Evolutionary conservation across 2,888 invertebrate genomes (phyloP).

Genomic region (Heliconius aoede): DNA sequence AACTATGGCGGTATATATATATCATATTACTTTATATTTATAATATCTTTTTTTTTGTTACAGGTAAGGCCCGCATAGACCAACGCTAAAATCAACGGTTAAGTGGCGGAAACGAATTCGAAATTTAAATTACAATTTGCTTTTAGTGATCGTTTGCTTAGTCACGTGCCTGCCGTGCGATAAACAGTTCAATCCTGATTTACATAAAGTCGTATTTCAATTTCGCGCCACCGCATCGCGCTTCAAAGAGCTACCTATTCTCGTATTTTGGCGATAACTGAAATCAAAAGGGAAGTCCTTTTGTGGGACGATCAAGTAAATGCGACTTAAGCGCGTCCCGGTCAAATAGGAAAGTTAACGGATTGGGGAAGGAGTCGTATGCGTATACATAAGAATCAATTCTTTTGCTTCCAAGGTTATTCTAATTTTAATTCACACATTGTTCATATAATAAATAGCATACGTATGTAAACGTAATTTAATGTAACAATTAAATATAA

Average conservation of each 20-base stretch:
- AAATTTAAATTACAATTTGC: constrained; percentile 66
- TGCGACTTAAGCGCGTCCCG: constrained; percentile 1
- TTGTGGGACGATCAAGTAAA: constrained; percentile 19
- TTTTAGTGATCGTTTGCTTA: constrained; percentile 66
- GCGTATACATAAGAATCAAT: not conserved
- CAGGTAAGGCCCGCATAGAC: constrained; percentile 66
- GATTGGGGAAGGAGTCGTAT: constrained; percentile 6
- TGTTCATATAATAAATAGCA: not conserved
- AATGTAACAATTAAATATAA: constrained; percentile 37
- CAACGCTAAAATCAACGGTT: constrained; percentile 41
- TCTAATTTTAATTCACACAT: constrained; percentile 4
- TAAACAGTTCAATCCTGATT: constrained; percentile 71
- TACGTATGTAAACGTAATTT: constrained; percentile 4
- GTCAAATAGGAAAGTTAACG: constrained; percentile 14
- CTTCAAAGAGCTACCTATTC: constrained; percentile 50
- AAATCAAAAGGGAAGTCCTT: constrained; percentile 56
- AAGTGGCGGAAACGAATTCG: constrained; percentile 57
- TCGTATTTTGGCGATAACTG: constrained; percentile 69
- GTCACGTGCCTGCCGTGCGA: constrained; percentile 66
- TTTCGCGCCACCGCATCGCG: constrained; percentile 59
- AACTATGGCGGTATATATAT: not conserved
- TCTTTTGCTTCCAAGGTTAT: constrained; percentile 9
- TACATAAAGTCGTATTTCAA: constrained; percentile 74
- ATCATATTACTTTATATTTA: not conserved
- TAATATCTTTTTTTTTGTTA: constrained; percentile 64